Conservation (phyloP, 2,113 vertebrate species). For the Tauraco erythrolophus region DNA sequence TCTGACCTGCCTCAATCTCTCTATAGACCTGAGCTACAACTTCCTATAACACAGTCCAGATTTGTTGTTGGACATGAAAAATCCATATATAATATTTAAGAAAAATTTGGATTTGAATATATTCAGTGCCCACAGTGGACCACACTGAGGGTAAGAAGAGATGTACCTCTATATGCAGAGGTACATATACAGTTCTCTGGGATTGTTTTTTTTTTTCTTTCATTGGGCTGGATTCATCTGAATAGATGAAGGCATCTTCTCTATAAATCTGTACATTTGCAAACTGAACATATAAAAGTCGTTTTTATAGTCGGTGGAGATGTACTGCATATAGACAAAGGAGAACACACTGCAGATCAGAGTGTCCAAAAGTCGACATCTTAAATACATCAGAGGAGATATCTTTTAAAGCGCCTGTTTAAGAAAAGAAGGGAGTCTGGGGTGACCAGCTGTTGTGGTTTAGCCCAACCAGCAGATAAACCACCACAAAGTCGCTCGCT, state of each 20-base stretch:
- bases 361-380: not conserved
- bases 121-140: not conserved
- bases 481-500: no score
- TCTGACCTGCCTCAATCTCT: not conserved
- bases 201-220: not conserved
- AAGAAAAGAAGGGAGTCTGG: not conserved
- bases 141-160: not conserved
- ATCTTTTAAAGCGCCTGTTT: not conserved
- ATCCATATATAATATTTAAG: rapidly evolving
- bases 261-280: not conserved
- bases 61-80: not conserved
- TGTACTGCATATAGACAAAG: not conserved
- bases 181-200: not conserved
- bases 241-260: not conserved
- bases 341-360: not conserved
- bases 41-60: not conserved
- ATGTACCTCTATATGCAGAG: no score
- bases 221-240: not conserved
- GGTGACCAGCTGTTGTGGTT: not conserved
- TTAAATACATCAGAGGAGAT: not conserved
- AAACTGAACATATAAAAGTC: not conserved
- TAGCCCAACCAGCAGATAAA: no score
- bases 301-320: not conserved
- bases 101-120: not conserved
- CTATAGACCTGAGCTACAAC: not conserved